Evolutionary conservation across 2,797 vertebrate genomes (phyloP).

Genomic region (Tragopan temminckii): DNA sequence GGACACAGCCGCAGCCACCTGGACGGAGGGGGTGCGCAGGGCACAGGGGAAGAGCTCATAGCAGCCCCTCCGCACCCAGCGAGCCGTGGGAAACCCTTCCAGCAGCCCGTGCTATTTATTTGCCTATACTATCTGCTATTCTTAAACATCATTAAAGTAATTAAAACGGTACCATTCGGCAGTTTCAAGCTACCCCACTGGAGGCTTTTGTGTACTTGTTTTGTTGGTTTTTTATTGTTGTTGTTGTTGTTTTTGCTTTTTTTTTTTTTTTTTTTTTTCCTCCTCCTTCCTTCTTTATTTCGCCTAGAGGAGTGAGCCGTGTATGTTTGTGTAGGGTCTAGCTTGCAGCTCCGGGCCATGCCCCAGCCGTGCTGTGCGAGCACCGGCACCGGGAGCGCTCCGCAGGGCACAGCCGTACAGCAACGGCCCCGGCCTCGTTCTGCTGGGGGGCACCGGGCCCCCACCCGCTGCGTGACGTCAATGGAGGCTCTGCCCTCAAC

Average conservation of each 20-base stretch:
- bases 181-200: conserved; percentile 57
- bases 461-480: conserved; percentile 74
- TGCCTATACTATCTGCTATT: conserved; percentile 38
- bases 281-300: neutral
- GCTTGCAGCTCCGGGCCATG: neutral
- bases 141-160: conserved; percentile 67
- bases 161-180: conserved; percentile 46
- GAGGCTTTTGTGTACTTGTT: conserved; percentile 3
- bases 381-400: neutral
- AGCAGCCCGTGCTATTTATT: conserved; percentile 36
- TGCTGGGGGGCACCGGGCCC: conserved; percentile 76
- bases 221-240: neutral
- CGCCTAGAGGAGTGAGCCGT: neutral
- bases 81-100: neutral
- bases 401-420: neutral
- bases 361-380: neutral
- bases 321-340: neutral
- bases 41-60: neutral
- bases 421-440: neutral
- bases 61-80: neutral
- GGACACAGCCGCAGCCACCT: neutral
- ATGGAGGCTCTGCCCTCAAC: neutral
- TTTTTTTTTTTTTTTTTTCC: neutral
- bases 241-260: neutral
- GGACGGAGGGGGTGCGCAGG: neutral